These are phyloP conservation scores for Thereva unica DNA, from an alignment of 2,888 invertebrate genomes.

Conservation along the genomic window DNA sequence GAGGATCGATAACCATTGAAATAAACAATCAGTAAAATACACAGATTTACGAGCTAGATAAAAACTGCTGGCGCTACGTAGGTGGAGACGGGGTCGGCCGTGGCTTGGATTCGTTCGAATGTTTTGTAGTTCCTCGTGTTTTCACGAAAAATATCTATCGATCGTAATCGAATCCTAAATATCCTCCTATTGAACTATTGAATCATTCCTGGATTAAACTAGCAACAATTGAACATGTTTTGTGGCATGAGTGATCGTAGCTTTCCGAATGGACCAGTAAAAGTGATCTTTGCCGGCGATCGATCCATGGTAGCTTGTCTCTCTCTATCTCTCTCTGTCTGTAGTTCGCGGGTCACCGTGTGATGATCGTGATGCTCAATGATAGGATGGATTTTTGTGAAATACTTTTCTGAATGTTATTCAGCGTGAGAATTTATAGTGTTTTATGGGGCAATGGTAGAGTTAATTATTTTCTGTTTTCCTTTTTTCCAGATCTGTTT, in stretches of 20 bases:
- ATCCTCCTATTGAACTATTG: conserved; percentile 8
- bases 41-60: conserved; percentile 26
- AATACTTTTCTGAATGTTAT: conserved; percentile 17
- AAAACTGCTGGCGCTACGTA: neutral
- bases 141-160: conserved; percentile 25
- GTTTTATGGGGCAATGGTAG: conserved; percentile 2
- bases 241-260: conserved; percentile 12
- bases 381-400: conserved; percentile 16
- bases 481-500: too few relatives aligned
- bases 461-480: too few relatives aligned
- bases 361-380: conserved; percentile 31
- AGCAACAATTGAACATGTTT: conserved; percentile 26
- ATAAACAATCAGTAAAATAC: conserved; percentile 30
- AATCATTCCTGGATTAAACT: neutral
- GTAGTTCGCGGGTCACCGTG: conserved; percentile 20
- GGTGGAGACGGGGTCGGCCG: neutral
- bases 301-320: too few relatives aligned
- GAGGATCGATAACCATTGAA: conserved; percentile 30
- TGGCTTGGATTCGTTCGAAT: conserved; percentile 15
- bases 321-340: conserved; percentile 4
- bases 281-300: conserved; percentile 18
- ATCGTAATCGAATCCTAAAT: conserved; percentile 19
- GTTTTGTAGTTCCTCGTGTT: conserved; percentile 23
- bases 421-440: neutral
- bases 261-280: conserved; percentile 25